Base-by-base conservation (phyloP, 2,797 vertebrate genomes). In the Neomorphus geoffroyi region DNA sequence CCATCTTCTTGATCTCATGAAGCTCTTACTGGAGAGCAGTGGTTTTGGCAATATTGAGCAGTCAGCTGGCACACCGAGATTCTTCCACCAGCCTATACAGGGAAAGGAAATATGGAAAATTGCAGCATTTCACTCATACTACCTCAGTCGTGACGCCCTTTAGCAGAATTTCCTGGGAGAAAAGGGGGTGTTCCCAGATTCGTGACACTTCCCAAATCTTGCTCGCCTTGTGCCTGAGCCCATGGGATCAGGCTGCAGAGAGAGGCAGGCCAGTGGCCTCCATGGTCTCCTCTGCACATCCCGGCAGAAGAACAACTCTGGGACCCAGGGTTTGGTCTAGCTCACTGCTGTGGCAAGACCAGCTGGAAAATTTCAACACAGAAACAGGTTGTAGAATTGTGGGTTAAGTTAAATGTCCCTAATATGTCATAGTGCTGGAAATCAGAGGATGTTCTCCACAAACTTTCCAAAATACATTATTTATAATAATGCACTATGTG, bases 211-310 rank as follows among this genome's bases (percentile, higher is more conserved):
- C 61, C 50, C 77, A 57, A 70, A 77, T 28, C 19, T 79, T 48
- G 27, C 46, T 79, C 0, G 1, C 21, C 62, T 70, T 26, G 26
- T 0, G 2, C 37, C 33, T 60, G n/a, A 70, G 56, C 41, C 35
- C 4, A 2, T 8, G n/a, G 32, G 26, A 58, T 60, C 24, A 70
- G 43, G 43, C 37, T 87, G 35, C 37, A 58, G 64, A 57, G n/a
- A 50, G 88, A 58, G 56, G 46, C 19, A 58, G 60, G 46, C 18
- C 51, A 56, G 69, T 26, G 43, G 39, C 48, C 50, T 45, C 37
- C 50, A 16, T 0, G 0, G 54, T 41, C 12, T 10, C 3, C 58
- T 35, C 32, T 58, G 43, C n/a, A 26, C 50, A 9, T 10, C 53
- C 32, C 2, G 2, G 79, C 21, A 88, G 35, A 13, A 74, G 58